Evolutionary conservation across 2,797 vertebrate genomes (phyloP), one percentile per base, ranked within the genome.

Genomic region (Myotis daubentonii): DNA sequence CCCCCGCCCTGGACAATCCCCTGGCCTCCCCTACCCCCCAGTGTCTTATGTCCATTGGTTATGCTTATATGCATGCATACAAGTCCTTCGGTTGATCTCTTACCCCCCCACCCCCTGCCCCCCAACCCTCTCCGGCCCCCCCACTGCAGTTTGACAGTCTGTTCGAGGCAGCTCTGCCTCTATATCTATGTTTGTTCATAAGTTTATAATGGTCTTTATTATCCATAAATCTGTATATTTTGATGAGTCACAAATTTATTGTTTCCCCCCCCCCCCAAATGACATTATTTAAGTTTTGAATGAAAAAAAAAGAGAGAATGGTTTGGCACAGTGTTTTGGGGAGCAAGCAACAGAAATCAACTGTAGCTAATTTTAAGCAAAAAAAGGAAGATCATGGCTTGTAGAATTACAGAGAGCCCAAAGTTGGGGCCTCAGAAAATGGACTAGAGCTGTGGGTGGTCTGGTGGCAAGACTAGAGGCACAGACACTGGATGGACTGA

Each of bases 281-380:
- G 78, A 87, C 71, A 33, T 94, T 75, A 79, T 79, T 92, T 89
- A 80, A 87, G 28, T 93, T 36, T 41, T 51, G 13, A 81, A 49
- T 51, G 60, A 41, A 70, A 60, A 79, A 79, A 87, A 28, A 25
- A 57, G 10, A 11, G 4, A 25, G 65, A 68, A 36, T 30, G 33
- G 28, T 79, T 75, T 57, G 65, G 28, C 30, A 36, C 12, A 78
- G 2, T 51, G 33, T 78, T 88, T 68, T 6, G 85, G 55, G n/a
- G 23, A 41, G 17, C 36, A 60, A 47, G 53, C 23, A 33, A 84
- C 13, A 51, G 49, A 83, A 95, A 83, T 25, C 7, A 53, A n/a
- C 0, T 20, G 2, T 41, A 51, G 68, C 19, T 71, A 70, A 55
- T 41, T 68, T 68, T 22, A 81, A 74, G 51, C 5, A 25, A 70